These are phyloP conservation scores for Auanema freiburgensis DNA, from an alignment of 2,888 invertebrate genomes.

Conservation along the genomic window DNA sequence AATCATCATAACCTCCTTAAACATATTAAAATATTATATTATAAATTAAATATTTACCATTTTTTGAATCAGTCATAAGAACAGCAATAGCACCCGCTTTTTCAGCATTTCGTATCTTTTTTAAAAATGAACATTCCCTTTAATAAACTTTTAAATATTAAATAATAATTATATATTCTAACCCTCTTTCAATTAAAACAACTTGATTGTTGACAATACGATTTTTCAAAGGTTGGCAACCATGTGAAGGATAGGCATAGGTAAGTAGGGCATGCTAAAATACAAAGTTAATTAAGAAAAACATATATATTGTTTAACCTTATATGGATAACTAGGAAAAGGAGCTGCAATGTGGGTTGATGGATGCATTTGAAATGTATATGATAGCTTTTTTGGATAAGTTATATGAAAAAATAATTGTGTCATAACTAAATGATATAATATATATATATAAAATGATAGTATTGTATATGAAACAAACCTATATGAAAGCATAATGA, in stretches of 20 bases:
- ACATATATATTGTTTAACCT: slow-evolving; percentile 8
- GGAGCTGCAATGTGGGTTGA: slow-evolving; percentile 14
- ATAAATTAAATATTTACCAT: slow-evolving; percentile 11
- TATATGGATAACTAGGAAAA: slow-evolving; percentile 18
- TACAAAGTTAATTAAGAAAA: background rate
- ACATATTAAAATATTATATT: background rate
- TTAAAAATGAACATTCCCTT: slow-evolving; percentile 51
- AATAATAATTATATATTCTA: slow-evolving; percentile 12
- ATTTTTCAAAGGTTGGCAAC: slow-evolving; percentile 24
- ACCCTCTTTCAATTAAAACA: slow-evolving; percentile 27
- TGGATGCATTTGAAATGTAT: slow-evolving; percentile 28
- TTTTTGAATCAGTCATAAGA: slow-evolving; percentile 45
- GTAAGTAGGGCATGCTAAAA: slow-evolving; percentile 19
- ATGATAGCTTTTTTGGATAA: slow-evolving; percentile 17
- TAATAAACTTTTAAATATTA: background rate
- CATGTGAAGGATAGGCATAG: slow-evolving; percentile 25
- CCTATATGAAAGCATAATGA: too few relatives aligned
- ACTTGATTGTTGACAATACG: slow-evolving; percentile 8
- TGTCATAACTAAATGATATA: slow-evolving; percentile 6
- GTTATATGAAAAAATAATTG: slow-evolving; percentile 19
- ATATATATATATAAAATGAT: too few relatives aligned
- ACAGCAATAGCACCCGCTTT: slow-evolving; percentile 45
- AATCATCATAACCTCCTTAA: slow-evolving; percentile 17
- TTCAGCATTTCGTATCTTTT: slow-evolving; percentile 46
- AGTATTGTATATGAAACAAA: too few relatives aligned